These are phyloP conservation scores for Volucella inanis DNA, from an alignment of 2,888 invertebrate species.

Conservation along the genomic window DNA sequence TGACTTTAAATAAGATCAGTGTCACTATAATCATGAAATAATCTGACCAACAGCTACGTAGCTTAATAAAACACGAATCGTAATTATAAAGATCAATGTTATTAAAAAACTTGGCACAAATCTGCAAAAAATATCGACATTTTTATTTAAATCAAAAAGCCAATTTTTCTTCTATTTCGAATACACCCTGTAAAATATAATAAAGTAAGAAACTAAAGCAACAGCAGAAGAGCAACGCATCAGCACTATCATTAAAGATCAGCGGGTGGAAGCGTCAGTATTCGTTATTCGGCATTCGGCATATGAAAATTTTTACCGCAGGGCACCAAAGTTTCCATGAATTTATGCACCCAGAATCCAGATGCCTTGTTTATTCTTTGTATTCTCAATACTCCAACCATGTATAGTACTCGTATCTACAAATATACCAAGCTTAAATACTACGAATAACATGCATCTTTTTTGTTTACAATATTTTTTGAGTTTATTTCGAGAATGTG, in stretches of 20 bases:
- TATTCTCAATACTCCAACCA: neutral
- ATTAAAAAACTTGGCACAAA: too few relatives aligned
- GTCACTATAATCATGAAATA: too few relatives aligned
- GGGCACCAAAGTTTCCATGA: constrained; percentile 62
- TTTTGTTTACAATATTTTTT: constrained; percentile 60
- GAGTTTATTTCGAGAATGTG: constrained; percentile 65
- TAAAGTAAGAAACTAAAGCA: constrained; percentile 59
- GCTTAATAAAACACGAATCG: too few relatives aligned
- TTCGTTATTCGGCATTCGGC: constrained; percentile 8
- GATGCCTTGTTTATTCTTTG: constrained; percentile 60
- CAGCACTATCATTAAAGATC: constrained; percentile 60
- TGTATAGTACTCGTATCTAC: constrained; percentile 22
- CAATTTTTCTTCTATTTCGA: constrained; percentile 64
- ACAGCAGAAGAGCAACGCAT: constrained; percentile 41
- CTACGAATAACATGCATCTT: constrained; percentile 37
- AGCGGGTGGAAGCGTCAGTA: constrained; percentile 39
- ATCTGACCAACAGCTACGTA: too few relatives aligned
- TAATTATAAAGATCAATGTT: too few relatives aligned
- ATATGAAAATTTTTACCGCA: constrained; percentile 36
- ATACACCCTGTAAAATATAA: constrained; percentile 63
- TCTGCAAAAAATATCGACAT: too few relatives aligned
- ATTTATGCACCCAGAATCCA: constrained; percentile 60
- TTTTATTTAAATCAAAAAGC: too few relatives aligned
- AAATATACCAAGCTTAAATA: constrained; percentile 28
- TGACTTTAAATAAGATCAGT: too few relatives aligned